Conservation (phyloP, 2,113 vertebrate species). For the Heterochromis multidens region DNA sequence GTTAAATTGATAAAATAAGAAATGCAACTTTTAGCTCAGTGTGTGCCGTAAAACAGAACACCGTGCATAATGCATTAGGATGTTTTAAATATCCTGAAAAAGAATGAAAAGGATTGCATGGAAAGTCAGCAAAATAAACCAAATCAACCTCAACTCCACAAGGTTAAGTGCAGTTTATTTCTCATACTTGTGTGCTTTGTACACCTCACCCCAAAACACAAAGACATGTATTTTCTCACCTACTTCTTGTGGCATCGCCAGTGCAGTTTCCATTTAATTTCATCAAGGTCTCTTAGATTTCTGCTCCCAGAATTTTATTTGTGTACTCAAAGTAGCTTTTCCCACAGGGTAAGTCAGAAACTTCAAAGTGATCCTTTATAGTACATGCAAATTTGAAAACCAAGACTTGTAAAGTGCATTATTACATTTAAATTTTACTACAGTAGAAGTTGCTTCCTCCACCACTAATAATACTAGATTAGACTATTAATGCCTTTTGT, state of each 20-base stretch:
- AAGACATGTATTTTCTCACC: background rate
- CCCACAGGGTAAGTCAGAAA: background rate
- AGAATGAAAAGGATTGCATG: accelerated
- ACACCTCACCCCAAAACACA: background rate
- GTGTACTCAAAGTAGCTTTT: background rate
- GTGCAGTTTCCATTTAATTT: background rate
- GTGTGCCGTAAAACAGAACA: background rate
- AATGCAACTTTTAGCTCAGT: background rate
- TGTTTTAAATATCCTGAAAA: background rate
- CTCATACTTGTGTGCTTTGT: background rate
- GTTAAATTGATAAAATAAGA: background rate
- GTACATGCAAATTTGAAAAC: background rate
- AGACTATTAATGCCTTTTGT: constrained; percentile 30
- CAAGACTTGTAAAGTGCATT: background rate
- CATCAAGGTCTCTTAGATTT: background rate
- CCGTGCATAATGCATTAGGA: background rate
- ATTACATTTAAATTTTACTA: background rate
- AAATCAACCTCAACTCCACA: background rate
- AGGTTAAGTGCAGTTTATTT: background rate
- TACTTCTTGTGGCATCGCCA: background rate
- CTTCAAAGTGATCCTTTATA: background rate
- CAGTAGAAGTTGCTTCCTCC: background rate
- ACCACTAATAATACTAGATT: background rate
- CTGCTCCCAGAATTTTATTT: background rate
- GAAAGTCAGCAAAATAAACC: background rate